Evolutionary conservation across 2,888 invertebrate species (phyloP), one percentile per base, ranked within the genome.

Genomic region (Dascillus cervinus): DNA sequence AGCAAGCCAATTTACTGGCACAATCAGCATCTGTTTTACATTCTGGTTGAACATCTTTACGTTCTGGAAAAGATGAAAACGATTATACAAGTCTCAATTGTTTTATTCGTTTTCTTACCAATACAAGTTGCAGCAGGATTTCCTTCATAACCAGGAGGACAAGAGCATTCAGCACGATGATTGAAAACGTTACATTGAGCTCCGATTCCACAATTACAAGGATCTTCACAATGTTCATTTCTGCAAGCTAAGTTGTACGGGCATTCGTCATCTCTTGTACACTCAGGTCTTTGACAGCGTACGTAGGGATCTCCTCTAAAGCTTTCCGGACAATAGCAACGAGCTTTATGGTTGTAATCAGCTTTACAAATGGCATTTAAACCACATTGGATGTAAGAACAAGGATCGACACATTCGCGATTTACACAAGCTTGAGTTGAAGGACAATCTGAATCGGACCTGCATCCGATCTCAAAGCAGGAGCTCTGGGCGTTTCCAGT

Each of bases 11-110:
- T 55, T 80, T 82, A 44, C 84, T 83, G n/a, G 88, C 77, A 56
- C 90, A 91, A 47, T 89, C 88, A 0, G 81, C 82, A 52, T 91
- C 89, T 51, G 74, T 72, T 50, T 73, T 76, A 60, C 90, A 91
- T 57, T 82, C 77, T 9, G 77, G 67, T 45, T 70, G 61, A 22
- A 69, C 52, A 39, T 64, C 71, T 29, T 69, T 57, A 25, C 72
- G 74, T 64, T 72, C 69, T 63, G 59, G 32, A 35, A 53, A 29
- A 27, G 11, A 26, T 26, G 13, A 30, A 31, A 22, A 11, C 13
- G 23, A n/a, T n/a, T n/a, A n/a, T n/a, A n/a, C n/a, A n/a, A n/a
- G n/a, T n/a, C n/a, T 31, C 10, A 29, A 21, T 13, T 13, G n/a
- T 9, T 11, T 11, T 22, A 11, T 14, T 13, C 10, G 14, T 3